Evolutionary conservation across 2,888 invertebrate genomes (phyloP), one percentile per base, ranked within the genome.

Genomic region (Tupiocoris notatus): DNA sequence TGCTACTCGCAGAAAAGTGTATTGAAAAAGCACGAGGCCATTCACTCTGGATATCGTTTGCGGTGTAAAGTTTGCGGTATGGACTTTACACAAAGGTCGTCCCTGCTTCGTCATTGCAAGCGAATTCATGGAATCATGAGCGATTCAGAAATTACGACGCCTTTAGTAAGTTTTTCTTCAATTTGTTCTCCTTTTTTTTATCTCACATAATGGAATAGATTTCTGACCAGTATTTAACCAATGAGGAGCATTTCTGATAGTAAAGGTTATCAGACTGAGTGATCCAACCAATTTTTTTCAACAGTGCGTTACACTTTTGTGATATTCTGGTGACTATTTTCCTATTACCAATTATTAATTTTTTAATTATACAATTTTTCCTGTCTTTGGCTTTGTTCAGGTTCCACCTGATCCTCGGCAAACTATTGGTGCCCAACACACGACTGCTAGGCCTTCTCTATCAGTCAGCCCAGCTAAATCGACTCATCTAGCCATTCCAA

Each of bases 31-130:
- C 81, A 81, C 67, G 75, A 80, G 56, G 77, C 68, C 16, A 78
- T 80, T 22, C 81, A 81, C 64, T 80, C 80, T 16, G 81, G 81
- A 0, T 80, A 81, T 76, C 75, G 81, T 54, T 73, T 81, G 23
- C 78, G 79, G n/a, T 81, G 81, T 56, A 79, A 78, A n/a, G 78
- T 80, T n/a, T 81, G 81, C 77, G 80, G 81, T 16, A 81, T 81
- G 18, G 81, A 80, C 61, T 81, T 81, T 66, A 81, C 81, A 18
- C 81, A 81, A 64, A 78, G 80, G 63, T 81, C 81, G 22, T 81
- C 81, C 25, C 76, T 81, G 21, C 75, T 81, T 58, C 78, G 81
- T 18, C 81, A 81, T 73, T 78, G 80, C 54, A 81, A 81, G 57
- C 77, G 81, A 22, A 80, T 81, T 39, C 81, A 81, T 77, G 75